Percentiles rank a stretch among this genome's conserved stretches.
Conservation (phyloP, 2,113 vertebrate species). For the Brachyistius frenatus region DNA sequence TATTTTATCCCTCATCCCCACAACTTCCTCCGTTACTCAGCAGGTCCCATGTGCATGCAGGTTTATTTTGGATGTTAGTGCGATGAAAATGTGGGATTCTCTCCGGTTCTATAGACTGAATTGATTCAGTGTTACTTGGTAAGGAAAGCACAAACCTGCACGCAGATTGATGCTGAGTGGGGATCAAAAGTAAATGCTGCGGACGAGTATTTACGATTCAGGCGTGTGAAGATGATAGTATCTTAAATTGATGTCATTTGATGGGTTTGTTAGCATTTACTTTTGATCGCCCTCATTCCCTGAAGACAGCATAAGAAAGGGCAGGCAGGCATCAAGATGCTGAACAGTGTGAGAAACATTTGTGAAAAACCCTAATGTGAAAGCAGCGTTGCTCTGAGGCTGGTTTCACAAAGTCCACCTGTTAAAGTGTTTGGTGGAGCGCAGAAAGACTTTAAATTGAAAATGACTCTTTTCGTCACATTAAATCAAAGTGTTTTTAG, state of each 20-base stretch:
- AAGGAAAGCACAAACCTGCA: constrained; percentile 27
- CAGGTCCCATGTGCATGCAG: constrained; percentile 19
- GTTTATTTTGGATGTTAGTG: constrained; percentile 22
- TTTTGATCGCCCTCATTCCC: neutral
- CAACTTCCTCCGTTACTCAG: constrained; percentile 14
- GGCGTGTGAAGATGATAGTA: neutral
- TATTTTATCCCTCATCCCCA: constrained; percentile 16
- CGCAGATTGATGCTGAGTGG: constrained; percentile 5
- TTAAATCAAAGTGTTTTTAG: neutral
- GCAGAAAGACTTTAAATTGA: neutral
- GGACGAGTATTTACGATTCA: neutral
- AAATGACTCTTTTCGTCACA: neutral
- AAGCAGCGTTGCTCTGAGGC: neutral
- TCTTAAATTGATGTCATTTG: constrained; percentile 5
- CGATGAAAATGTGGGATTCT: neutral
- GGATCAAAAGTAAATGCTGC: neutral
- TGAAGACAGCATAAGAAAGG: neutral
- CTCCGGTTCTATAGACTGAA: neutral
- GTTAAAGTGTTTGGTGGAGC: neutral
- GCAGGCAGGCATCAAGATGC: neutral
- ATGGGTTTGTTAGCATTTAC: neutral
- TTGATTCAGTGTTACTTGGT: neutral
- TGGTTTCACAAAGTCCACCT: constrained; percentile 24
- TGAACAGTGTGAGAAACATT: neutral
- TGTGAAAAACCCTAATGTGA: constrained; percentile 13